phyloP scores from a whole-genome alignment of 2,797 vertebrate species.

The Spea hammondii region DNA sequence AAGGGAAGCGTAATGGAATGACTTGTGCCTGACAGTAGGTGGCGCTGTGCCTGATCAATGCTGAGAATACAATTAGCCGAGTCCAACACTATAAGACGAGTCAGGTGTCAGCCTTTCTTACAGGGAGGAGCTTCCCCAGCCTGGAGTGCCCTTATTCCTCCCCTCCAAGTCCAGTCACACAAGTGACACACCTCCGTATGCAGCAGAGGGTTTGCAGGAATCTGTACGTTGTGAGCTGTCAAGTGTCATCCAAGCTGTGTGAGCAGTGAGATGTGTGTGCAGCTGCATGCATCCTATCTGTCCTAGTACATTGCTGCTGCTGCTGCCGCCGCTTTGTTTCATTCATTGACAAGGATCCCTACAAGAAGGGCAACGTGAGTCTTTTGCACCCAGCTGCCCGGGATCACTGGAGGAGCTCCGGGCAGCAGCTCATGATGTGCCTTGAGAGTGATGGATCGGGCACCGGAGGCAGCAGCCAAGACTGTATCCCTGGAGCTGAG shows the following conservation, averaged over 20 bases:
- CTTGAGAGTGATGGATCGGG: conserved; percentile 87
- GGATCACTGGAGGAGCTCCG: conserved; percentile 57
- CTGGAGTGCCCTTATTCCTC: not conserved
- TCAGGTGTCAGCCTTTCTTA: conserved; percentile 26
- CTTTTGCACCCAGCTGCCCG: conserved; percentile 53
- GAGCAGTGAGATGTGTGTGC: conserved; percentile 2
- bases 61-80: too few relatives aligned
- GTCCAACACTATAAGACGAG: not conserved
- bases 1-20: not conserved
- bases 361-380: conserved; percentile 33
- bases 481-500: conserved; percentile 60
- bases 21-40: not conserved
- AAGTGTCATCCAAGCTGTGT: conserved; percentile 15
- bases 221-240: conserved; percentile 36
- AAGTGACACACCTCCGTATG: conserved; percentile 13
- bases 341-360: conserved; percentile 16
- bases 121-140: conserved; percentile 20
- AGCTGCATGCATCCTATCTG: not conserved
- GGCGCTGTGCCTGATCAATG: conserved; percentile 4
- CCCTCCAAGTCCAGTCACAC: not conserved
- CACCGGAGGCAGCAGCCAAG: conserved; percentile 79
- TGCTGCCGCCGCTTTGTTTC: conserved; percentile 32
- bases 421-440: conserved; percentile 79
- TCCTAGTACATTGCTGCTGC: too few relatives aligned
- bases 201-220: not conserved